Evolutionary conservation across 2,888 invertebrate genomes (phyloP), one percentile per base, ranked within the genome.

Genomic region (Pristionchus fissidentatus): DNA sequence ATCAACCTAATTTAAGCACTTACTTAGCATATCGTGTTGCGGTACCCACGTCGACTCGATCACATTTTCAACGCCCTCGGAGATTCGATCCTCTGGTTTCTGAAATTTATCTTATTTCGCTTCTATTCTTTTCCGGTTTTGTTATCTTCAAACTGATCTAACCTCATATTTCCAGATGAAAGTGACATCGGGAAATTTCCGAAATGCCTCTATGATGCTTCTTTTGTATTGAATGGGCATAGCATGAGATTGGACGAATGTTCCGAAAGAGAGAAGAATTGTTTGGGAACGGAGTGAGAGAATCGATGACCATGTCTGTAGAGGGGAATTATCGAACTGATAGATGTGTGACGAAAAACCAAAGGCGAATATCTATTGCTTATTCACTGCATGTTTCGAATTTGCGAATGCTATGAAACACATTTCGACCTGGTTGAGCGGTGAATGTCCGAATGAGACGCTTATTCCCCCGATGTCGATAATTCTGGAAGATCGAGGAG

Each of bases 131-230:
- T 57, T 57, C 4, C 52, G 15, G 52, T 52, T 52, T 52, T 5
- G 4, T 52, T 3, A 22, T 15, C 52, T 52, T 52, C 57, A 57
- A 13, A 57, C 70, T 66, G 35, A n/a, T 0, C 15, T 43, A 75
- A n/a, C 75, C 79, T 88, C 88, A 66, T 88, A 88, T 49, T 88
- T 88, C 88, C 88, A 88, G 32, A 88, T 85, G 77, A 88, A 88
- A 1, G 87, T 62, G 10, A 86, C 85, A 41, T 88, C 83, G 2
- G 84, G 84, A 77, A 88, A 84, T 8, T 81, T 84, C 70, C 83
- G 55, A 57, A 87, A 85, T 1, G 86, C 85, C 43, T 81, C 79
- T 19, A 85, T 32, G 26, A 88, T 83, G 10, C 85, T 84, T 3
- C 1, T 60, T 75, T 87, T 88, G 62, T 85, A 84, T 19, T 77